Conservation (phyloP, 2,797 vertebrate species). For the Trachops cirrhosus region DNA sequence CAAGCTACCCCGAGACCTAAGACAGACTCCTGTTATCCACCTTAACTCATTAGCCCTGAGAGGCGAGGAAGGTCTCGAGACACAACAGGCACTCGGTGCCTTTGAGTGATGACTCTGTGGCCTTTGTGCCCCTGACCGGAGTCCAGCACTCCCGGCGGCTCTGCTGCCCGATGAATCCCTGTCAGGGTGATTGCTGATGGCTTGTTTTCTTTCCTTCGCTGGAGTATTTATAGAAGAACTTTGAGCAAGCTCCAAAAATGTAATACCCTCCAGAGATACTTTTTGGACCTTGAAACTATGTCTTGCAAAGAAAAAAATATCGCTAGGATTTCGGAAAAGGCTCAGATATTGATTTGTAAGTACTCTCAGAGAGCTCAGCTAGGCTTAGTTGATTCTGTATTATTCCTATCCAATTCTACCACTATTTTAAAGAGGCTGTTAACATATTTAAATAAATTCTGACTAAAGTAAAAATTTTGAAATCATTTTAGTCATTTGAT, state of each 20-base stretch:
- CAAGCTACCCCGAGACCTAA: not conserved
- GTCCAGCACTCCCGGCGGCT: not conserved
- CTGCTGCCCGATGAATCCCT: not conserved
- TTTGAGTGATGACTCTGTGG: constrained; percentile 42
- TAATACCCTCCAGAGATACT: constrained; percentile 50
- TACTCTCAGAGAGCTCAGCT: not conserved
- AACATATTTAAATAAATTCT: not conserved
- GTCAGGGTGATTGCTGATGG: constrained; percentile 43
- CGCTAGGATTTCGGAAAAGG: not conserved
- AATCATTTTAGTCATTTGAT: not conserved
- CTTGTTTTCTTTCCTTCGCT: constrained; percentile 60
- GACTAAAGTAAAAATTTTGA: not conserved
- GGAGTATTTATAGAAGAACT: constrained; percentile 67
- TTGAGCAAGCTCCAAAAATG: constrained; percentile 50
- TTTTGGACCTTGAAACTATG: constrained; percentile 45
- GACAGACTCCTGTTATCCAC: not conserved
- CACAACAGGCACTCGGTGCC: constrained; percentile 32
- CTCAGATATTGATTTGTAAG: constrained; percentile 43
- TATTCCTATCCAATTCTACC: not conserved
- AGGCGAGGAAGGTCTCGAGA: not conserved
- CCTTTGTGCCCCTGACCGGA: not conserved
- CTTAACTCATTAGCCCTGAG: constrained; percentile 53
- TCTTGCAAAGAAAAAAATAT: constrained; percentile 37
- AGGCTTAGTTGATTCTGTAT: not conserved
- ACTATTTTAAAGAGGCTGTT: constrained; percentile 8